Percentiles rank a stretch among this genome's conserved stretches.
Evolutionary conservation across 2,888 invertebrate genomes (phyloP).

Genomic region (Dicranocentrus wangi): DNA sequence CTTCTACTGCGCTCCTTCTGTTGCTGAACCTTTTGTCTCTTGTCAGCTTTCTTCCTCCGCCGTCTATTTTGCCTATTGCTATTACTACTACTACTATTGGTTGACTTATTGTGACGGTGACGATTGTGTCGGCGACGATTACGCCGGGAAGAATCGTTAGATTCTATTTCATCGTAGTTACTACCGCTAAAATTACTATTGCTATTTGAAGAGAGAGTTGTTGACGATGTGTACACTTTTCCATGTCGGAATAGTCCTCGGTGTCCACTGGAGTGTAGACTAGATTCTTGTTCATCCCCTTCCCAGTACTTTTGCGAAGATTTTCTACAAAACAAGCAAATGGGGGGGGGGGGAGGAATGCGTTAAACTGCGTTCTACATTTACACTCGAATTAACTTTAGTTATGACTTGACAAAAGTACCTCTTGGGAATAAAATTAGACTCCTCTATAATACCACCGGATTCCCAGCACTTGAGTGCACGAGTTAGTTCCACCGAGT

Average conservation of each 20-base stretch:
- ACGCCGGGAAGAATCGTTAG: conserved; percentile 65
- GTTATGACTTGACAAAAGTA: no score
- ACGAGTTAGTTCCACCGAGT: conserved; percentile 87
- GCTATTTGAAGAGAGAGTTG: conserved; percentile 21
- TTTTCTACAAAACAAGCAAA: conserved; percentile 38
- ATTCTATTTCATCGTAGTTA: conserved; percentile 30
- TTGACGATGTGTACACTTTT: conserved; percentile 49
- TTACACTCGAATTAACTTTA: no score
- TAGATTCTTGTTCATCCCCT: conserved; percentile 64
- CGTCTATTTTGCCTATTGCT: conserved; percentile 52
- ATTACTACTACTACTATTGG: conserved; percentile 27
- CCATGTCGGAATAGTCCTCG: conserved; percentile 43
- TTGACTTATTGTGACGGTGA: conserved; percentile 58
- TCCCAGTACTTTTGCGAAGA: conserved; percentile 60
- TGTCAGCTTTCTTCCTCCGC: conserved; percentile 63
- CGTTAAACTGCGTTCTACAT: no score
- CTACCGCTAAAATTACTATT: conserved; percentile 1
- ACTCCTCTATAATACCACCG: conserved; percentile 69
- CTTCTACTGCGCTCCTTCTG: conserved; percentile 18
- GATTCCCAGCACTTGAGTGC: conserved; percentile 91
- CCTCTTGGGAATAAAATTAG: conserved; percentile 69
- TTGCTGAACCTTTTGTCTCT: conserved; percentile 49
- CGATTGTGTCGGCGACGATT: conserved; percentile 66
- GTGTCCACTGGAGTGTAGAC: conserved; percentile 57
- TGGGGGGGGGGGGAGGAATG: no score